Conservation (phyloP, 1,140 invertebrate genomes). For the Galleria mellonella region DNA sequence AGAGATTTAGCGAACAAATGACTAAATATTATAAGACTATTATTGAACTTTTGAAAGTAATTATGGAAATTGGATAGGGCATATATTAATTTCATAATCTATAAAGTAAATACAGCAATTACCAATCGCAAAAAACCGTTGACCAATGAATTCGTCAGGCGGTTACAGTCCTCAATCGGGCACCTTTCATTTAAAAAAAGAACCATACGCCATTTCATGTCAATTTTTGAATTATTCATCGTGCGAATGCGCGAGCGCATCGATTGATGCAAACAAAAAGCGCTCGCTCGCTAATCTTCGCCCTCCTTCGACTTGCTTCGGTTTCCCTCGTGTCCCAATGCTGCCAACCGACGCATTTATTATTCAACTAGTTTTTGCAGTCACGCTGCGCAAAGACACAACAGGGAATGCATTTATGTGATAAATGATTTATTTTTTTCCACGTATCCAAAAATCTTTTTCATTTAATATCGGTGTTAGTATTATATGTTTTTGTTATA, state of each 20-base stretch:
- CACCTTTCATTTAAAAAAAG: constrained; percentile 73
- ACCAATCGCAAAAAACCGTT: constrained; percentile 64
- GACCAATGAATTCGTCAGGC: constrained; percentile 72
- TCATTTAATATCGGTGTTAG: constrained; percentile 63
- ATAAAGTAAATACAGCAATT: constrained; percentile 62
- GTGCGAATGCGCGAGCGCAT: constrained; percentile 71
- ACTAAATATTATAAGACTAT: too few relatives aligned
- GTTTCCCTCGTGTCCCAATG: constrained; percentile 53
- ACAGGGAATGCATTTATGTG: constrained; percentile 68
- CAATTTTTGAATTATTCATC: constrained; percentile 74
- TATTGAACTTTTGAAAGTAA: too few relatives aligned
- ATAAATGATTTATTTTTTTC: constrained; percentile 65
- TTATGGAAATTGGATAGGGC: too few relatives aligned
- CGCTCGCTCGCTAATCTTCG: constrained; percentile 69
- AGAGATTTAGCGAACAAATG: too few relatives aligned
- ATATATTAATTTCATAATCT: constrained; percentile 28
- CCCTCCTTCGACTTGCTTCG: constrained; percentile 57
- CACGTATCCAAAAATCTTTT: constrained; percentile 25
- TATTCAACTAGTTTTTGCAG: constrained; percentile 71
- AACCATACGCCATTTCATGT: constrained; percentile 74
- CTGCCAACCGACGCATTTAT: constrained; percentile 59
- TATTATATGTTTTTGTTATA: constrained; percentile 35
- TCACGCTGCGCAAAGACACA: constrained; percentile 70
- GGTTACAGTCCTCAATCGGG: constrained; percentile 73
- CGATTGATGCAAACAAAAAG: constrained; percentile 73